These are phyloP conservation scores for Ridgeia piscesae DNA, from an alignment of 1,140 invertebrate species.

Conservation along the genomic window DNA sequence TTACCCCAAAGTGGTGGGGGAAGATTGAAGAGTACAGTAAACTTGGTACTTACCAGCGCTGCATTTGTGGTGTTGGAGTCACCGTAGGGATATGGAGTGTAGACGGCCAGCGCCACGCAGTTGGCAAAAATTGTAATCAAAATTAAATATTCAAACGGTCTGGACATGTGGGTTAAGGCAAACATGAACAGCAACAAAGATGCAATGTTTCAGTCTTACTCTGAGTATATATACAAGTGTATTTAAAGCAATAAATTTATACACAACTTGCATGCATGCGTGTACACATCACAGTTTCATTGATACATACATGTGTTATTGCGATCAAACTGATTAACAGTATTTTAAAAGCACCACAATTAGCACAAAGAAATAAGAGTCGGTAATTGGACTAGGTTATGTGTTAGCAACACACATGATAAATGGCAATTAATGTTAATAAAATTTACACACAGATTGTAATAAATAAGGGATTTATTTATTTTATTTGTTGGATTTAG, in stretches of 20 bases:
- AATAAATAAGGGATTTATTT: not conserved
- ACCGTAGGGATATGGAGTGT: constrained; percentile 93
- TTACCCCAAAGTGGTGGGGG: not conserved
- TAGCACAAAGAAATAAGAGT: not conserved
- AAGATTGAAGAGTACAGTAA: not conserved
- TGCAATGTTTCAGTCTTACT: not conserved
- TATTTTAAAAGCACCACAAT: not conserved
- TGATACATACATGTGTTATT: not conserved
- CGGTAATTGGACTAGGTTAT: not conserved
- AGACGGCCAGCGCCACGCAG: constrained; percentile 96
- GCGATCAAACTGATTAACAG: not conserved
- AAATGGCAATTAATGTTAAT: not conserved
- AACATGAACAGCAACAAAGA: not conserved
- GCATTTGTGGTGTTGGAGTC: constrained; percentile 95
- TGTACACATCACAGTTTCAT: not conserved
- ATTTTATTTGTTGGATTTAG: too few relatives aligned
- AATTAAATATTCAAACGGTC: constrained; percentile 99
- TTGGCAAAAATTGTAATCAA: constrained; percentile 98
- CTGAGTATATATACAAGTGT: too few relatives aligned
- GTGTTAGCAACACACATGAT: not conserved
- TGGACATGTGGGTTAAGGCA: constrained; percentile 65
- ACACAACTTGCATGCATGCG: not conserved
- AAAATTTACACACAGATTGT: not conserved
- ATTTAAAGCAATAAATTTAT: too few relatives aligned
- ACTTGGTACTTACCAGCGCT: constrained; percentile 78